Percentiles rank a stretch among this genome's conserved stretches.
phyloP scores from a whole-genome alignment of 2,113 vertebrate species.

The Myxocyprinus asiaticus region DNA sequence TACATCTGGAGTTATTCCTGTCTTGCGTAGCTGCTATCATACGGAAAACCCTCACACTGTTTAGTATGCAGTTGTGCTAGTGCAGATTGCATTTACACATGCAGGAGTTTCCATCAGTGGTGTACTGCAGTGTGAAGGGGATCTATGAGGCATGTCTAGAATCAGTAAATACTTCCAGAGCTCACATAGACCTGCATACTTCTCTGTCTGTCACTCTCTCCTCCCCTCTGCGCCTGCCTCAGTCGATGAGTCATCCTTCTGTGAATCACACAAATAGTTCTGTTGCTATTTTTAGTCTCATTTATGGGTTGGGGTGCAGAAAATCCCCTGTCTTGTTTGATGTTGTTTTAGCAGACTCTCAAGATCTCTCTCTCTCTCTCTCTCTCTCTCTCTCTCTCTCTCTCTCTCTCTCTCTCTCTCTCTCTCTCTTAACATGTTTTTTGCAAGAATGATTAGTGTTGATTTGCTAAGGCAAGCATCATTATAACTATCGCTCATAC shows the following conservation, averaged over 20 bases:
- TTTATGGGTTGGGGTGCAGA: constrained; percentile 45
- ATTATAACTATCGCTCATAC: too few relatives aligned
- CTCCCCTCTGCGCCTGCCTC: not conserved
- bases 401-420: not conserved
- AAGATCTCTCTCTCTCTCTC: constrained; percentile 25
- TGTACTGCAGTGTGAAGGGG: constrained; percentile 16
- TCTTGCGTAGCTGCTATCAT: not conserved
- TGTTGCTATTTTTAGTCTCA: constrained; percentile 47
- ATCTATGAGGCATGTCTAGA: constrained; percentile 38
- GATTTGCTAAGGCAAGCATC: too few relatives aligned
- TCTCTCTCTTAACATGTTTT: not conserved
- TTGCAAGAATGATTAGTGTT: too few relatives aligned
- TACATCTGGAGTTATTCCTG: not conserved
- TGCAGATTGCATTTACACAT: constrained; percentile 17
- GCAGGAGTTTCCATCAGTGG: constrained; percentile 23
- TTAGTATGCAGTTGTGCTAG: constrained; percentile 14
- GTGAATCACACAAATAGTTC: constrained; percentile 55
- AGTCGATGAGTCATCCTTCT: constrained; percentile 52
- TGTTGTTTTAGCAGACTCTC: constrained; percentile 20
- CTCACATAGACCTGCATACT: constrained; percentile 11
- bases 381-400: constrained; percentile 1
- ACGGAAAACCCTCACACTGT: constrained; percentile 5
- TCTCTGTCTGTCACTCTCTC: constrained; percentile 8
- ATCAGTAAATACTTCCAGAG: constrained; percentile 43
- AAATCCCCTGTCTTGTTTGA: constrained; percentile 39